Conservation (phyloP, 2,888 invertebrate species). For the Ochropleura plecta region DNA sequence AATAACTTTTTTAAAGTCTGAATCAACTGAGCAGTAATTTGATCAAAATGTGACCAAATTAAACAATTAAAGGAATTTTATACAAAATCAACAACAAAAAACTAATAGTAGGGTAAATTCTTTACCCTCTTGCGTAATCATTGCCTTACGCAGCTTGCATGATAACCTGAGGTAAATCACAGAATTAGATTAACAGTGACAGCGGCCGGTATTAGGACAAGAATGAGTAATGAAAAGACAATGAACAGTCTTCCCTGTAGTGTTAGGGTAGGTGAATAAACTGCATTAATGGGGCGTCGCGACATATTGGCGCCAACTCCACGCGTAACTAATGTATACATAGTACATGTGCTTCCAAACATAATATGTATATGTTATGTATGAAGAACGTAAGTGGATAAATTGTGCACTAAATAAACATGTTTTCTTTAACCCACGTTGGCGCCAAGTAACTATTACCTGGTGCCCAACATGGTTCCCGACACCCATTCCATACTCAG, state of each 20-base stretch:
- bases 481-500: neutral
- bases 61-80: neutral
- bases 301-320: slow-evolving; percentile 74
- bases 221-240: slow-evolving; percentile 65
- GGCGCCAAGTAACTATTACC: neutral
- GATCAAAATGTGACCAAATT: too few relatives aligned
- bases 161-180: slow-evolving; percentile 44
- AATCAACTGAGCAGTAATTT: neutral
- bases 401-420: slow-evolving; percentile 2
- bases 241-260: slow-evolving; percentile 62
- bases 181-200: slow-evolving; percentile 48
- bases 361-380: slow-evolving; percentile 4
- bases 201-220: slow-evolving; percentile 25
- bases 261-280: slow-evolving; percentile 79
- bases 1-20: neutral
- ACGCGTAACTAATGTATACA: slow-evolving; percentile 53
- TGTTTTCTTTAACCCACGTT: slow-evolving; percentile 7
- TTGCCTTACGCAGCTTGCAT: slow-evolving; percentile 26
- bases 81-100: neutral
- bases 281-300: slow-evolving; percentile 79
- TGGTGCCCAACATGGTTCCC: slow-evolving; percentile 26
- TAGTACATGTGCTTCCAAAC: slow-evolving; percentile 22
- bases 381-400: slow-evolving; percentile 14
- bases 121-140: neutral
- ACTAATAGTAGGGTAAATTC: neutral